Conservation (phyloP, 2,113 vertebrate genomes). For the Gila orcuttii region DNA sequence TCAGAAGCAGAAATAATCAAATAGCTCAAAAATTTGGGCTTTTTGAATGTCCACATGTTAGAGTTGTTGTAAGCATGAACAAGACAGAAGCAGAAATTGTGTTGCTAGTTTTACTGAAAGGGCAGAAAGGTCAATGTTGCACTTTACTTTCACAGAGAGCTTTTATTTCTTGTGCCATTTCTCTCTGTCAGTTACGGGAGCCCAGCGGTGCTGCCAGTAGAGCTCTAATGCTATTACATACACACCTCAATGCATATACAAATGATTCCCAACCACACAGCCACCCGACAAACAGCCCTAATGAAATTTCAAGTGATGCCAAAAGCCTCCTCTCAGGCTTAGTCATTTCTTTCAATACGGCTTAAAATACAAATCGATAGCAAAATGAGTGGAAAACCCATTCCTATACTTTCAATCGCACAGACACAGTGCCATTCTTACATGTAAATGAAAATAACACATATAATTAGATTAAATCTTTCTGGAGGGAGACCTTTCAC, state of each 20-base stretch:
- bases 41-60: background rate
- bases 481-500: slow-evolving; percentile 4
- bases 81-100: background rate
- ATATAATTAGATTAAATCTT: slow-evolving; percentile 39
- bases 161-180: slow-evolving; percentile 27
- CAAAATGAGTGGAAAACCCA: slow-evolving; percentile 28
- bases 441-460: slow-evolving; percentile 40
- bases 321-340: slow-evolving; percentile 40
- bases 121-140: background rate
- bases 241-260: background rate
- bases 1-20: background rate
- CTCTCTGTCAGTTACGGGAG: background rate
- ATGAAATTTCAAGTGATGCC: slow-evolving; percentile 42
- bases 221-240: slow-evolving; percentile 31
- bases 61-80: background rate
- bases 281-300: slow-evolving; percentile 31
- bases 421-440: slow-evolving; percentile 1
- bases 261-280: slow-evolving; percentile 5
- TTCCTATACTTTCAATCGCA: background rate
- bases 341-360: slow-evolving; percentile 39
- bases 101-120: background rate
- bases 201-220: slow-evolving; percentile 10
- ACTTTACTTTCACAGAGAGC: background rate
- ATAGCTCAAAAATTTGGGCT: background rate
- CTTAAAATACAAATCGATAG: slow-evolving; percentile 38